Conservation (phyloP, 2,113 vertebrate species). For the Connochaetes taurinus region DNA sequence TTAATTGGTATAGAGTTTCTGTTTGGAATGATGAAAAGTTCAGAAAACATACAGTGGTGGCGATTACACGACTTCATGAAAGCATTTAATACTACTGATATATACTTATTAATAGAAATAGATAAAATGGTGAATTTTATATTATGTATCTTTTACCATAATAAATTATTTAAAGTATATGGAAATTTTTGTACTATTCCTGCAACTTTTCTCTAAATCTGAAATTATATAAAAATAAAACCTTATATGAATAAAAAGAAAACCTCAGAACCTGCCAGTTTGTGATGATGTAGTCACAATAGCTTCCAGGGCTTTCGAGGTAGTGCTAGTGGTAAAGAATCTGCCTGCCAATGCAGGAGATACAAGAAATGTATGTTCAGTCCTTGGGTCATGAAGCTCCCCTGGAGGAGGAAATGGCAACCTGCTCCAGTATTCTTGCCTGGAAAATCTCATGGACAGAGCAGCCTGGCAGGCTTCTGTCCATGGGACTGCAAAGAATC, state of each 20-base stretch:
- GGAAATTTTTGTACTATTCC: neutral
- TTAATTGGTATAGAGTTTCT: neutral
- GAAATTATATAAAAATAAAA: neutral
- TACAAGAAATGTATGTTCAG: neutral
- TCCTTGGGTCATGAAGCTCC: neutral
- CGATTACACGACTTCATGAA: neutral
- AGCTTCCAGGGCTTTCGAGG: neutral
- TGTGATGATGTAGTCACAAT: slow-evolving; percentile 19
- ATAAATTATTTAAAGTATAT: neutral
- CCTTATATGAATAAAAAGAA: neutral
- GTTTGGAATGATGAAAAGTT: neutral
- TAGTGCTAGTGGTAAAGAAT: neutral
- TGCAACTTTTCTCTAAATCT: neutral
- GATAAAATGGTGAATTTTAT: neutral
- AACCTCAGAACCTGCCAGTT: slow-evolving; percentile 33
- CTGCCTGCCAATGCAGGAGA: neutral
- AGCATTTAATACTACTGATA: neutral
- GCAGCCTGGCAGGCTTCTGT: neutral
- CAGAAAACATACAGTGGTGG: neutral
- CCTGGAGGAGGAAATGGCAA: neutral
- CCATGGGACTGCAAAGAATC: neutral
- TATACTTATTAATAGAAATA: neutral
- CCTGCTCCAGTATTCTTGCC: neutral
- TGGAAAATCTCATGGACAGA: neutral
- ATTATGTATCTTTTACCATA: neutral